phyloP scores from a whole-genome alignment of 2,113 vertebrate species.

The Picathartes gymnocephalus region DNA sequence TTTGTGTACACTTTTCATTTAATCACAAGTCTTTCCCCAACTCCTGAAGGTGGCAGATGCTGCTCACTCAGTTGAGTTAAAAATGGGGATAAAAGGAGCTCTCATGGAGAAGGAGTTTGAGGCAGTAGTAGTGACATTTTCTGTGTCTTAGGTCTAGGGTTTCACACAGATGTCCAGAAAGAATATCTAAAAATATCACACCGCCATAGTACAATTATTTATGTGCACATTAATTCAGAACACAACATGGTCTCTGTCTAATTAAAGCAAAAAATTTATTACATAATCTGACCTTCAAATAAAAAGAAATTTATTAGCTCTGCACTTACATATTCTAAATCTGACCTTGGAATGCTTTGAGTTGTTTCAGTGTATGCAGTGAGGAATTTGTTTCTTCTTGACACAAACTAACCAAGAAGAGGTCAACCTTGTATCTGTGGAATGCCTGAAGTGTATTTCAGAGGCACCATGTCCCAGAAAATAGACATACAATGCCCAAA shows the following conservation, averaged over 20 bases:
- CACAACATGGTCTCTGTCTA: background rate
- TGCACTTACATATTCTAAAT: background rate
- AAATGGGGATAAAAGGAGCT: background rate
- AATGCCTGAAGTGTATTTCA: background rate
- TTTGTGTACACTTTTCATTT: background rate
- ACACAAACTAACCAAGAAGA: background rate
- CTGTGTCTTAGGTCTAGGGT: background rate
- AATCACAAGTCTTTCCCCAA: background rate
- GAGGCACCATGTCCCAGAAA: background rate
- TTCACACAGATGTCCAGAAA: background rate
- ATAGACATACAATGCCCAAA: background rate
- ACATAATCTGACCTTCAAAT: background rate
- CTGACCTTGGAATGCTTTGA: background rate
- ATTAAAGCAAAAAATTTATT: background rate
- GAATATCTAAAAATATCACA: background rate
- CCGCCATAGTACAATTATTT: background rate
- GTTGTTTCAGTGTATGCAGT: background rate
- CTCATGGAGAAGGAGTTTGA: background rate
- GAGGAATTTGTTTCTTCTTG: background rate
- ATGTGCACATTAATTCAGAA: background rate
- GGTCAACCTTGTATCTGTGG: background rate
- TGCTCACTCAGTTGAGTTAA: background rate
- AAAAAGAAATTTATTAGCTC: background rate
- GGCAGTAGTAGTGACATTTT: background rate
- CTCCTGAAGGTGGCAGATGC: background rate